Base-by-base conservation (phyloP, 2,113 vertebrate species). In the Eurypyga helias region DNA sequence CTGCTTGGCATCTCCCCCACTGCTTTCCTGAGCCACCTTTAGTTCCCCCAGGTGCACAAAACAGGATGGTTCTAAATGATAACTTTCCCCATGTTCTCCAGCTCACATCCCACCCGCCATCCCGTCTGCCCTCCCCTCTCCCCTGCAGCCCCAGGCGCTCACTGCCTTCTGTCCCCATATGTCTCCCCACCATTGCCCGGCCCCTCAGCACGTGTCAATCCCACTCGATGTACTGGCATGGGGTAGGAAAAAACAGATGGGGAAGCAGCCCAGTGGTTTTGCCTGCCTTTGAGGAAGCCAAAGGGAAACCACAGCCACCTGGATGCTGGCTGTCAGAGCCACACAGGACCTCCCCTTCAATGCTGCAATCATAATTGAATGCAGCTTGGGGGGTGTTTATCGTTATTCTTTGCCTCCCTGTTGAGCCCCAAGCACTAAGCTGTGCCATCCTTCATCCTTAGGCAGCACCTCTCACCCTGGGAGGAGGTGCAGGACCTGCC, bases 161-260 rank as follows among this genome's bases (percentile, higher is more conserved):
- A 0, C 38, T 70, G 65, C 17, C 34, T 76, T 17, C 45, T 48
- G 18, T 34, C 4, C 23, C 49, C 31, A 23, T 1, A 25, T 2
- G 21, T 34, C 26, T 84, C 25, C 23, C 36, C 2, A 1, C 19
- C 25, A 38, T 18, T 24, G 6, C 43, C 31, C 36, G 64, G 29
- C 4, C 41, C 17, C 16, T 82, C 3, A 3, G 16, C 17, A 20
- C 0, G 0, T 15, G 5, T 29, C 3, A 0, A 25, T 75, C 36
- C 23, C n/a, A 20, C 78, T 67, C 34, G 58, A 15, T 1, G 0
- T 24, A 4, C 3, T 49, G 13, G 10, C 52, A 79, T 3, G 2
- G 43, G 4, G 1, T 34, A 62, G 23, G 54, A 62, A 52, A 52
- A 58, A 77, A 19, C 10, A 84, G 38, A 65, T 36, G 33, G 7